Conservation (phyloP, 2,113 vertebrate species). For the Antechinus flavipes region DNA sequence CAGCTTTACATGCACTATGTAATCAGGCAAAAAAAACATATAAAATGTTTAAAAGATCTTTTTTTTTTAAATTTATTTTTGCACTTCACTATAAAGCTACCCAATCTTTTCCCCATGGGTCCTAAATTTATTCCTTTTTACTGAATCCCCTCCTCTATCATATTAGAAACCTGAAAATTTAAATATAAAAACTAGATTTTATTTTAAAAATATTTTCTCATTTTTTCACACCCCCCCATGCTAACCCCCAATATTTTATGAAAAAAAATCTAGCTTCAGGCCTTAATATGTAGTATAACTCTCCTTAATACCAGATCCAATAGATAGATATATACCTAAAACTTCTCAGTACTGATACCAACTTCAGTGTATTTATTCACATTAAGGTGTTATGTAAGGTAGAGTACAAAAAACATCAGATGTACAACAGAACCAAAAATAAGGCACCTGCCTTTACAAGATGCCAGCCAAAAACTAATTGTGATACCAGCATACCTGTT, state of each 20-base stretch:
- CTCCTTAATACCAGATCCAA: neutral
- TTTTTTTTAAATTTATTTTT: constrained; percentile 19
- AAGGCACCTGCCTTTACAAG: constrained; percentile 20
- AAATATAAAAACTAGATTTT: constrained; percentile 31
- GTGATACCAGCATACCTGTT: neutral
- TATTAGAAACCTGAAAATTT: constrained; percentile 33
- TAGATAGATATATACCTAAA: neutral
- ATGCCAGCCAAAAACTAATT: neutral
- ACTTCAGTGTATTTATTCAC: constrained; percentile 9
- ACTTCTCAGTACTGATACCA: neutral
- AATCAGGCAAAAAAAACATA: constrained; percentile 27
- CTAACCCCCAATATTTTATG: neutral
- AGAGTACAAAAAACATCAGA: neutral
- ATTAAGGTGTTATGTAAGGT: neutral
- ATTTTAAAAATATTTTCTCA: constrained; percentile 39
- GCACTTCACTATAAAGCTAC: neutral
- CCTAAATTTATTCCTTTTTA: constrained; percentile 11
- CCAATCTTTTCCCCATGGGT: neutral
- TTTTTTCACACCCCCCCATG: neutral
- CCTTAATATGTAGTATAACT: neutral
- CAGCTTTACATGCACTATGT: constrained; percentile 20
- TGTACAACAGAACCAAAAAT: neutral
- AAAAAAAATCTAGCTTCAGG: constrained; percentile 29
- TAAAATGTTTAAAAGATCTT: constrained; percentile 31
- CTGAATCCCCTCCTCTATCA: neutral